Conservation (phyloP, 92 coral and sea anemone genomes). For the Actinostola sp. region DNA sequence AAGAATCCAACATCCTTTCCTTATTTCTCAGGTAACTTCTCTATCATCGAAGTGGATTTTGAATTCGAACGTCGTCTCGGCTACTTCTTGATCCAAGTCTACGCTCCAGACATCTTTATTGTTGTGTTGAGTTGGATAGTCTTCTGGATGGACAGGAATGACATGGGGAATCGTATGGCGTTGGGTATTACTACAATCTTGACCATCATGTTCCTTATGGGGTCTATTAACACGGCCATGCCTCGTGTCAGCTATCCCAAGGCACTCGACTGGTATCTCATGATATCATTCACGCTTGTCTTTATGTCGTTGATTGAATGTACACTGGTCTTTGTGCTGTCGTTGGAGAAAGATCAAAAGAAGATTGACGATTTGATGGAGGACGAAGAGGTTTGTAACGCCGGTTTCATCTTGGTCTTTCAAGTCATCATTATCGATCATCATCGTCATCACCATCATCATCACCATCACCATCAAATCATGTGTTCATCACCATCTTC, state of each 20-base stretch:
- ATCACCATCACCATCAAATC: no score
- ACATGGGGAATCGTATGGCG: conserved; percentile 89
- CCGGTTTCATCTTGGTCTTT: not conserved
- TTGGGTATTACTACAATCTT: conserved; percentile 88
- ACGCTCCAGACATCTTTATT: conserved; percentile 81
- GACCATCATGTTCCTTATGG: conserved; percentile 84
- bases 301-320: conserved; percentile 72
- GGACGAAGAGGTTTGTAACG: conserved; percentile 19
- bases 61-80: conserved; percentile 71
- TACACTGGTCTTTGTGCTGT: conserved; percentile 44
- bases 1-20: no score
- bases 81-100: conserved; percentile 80
- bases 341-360: not conserved
- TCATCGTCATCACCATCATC: no score
- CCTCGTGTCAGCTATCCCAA: conserved; percentile 83
- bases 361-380: not conserved
- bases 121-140: conserved; percentile 92
- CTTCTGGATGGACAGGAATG: conserved; percentile 88
- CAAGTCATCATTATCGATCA: no score
- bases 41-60: conserved; percentile 60
- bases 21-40: no score
- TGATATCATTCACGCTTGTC: conserved; percentile 64
- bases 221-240: conserved; percentile 65
- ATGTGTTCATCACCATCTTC: no score
- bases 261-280: conserved; percentile 75